Base-by-base conservation (phyloP, 2,113 vertebrate species). In the Zapornia atra region DNA sequence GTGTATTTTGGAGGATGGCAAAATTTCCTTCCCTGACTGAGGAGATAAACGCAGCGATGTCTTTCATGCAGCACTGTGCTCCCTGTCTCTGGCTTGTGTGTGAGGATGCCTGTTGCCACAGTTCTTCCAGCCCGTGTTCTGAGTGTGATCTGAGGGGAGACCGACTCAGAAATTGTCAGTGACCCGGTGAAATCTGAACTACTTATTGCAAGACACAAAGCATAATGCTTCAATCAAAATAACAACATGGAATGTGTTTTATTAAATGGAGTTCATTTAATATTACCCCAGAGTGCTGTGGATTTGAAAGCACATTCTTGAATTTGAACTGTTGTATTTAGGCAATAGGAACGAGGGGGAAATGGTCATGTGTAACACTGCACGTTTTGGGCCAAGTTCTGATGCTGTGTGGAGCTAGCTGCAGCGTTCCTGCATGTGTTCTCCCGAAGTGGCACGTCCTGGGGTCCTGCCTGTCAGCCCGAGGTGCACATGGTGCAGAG, bases 231-330 rank as follows among this genome's bases (percentile, higher is more conserved):
- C 87, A 54, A 85, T 92, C 93, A 88, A 87, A 95, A 73, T 50
- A 97, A 90, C 88, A 85, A 42, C 79, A 70, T 86, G 92, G 92
- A 96, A 95, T 96, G 93, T 94, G 87, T 95, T 95, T 96, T 96
- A 94, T 96, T 95, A 94, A 95, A 90, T 18, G 48, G 54, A 86
- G 71, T 80, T 77, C 36, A 42, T 85, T 87, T 88, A 88, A 94
- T 93, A 77, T 44, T 73, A 72, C 92, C 82, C 94, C 33, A 19
- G 93, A 95, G 95, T 91, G 82, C 69, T 69, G 54, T 87, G 92
- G 92, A 56, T 88, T 93, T 78, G 84, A 65, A 81, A 90, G 60
- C 60, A 57, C 76, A 19, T 95, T 95, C 66, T 59, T 82, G 79
- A 81, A 79, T 82, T 53, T 42, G 60, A 82, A 80, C 68, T 70